phyloP scores from a whole-genome alignment of 2,113 vertebrate genomes.

The Pleuronectes platessa region DNA sequence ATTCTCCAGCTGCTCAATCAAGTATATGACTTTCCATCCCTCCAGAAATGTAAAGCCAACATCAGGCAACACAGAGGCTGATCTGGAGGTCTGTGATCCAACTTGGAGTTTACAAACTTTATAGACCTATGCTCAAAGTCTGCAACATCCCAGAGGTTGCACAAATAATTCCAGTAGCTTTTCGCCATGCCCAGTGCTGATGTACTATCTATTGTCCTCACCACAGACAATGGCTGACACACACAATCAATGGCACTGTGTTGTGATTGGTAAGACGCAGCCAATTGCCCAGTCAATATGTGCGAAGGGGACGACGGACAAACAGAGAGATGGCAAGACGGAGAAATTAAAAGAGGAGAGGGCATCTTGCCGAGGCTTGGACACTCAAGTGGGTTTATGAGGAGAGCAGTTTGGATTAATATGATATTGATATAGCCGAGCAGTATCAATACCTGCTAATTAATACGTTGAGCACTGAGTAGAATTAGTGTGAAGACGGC shows the following conservation, averaged over 20 bases:
- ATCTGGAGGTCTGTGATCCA: background rate
- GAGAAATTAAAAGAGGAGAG: slow-evolving; percentile 20
- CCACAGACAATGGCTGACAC: slow-evolving; percentile 47
- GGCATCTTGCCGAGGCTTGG: slow-evolving; percentile 27
- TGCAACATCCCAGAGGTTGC: background rate
- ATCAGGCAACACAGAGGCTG: background rate
- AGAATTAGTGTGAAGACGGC: slow-evolving; percentile 53
- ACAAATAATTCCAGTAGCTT: slow-evolving; percentile 1
- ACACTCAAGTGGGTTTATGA: slow-evolving; percentile 12
- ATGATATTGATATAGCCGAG: slow-evolving; percentile 71
- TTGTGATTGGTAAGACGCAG: slow-evolving; percentile 53
- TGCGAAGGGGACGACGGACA: slow-evolving; percentile 26
- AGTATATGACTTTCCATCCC: too few relatives aligned
- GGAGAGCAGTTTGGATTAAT: slow-evolving; percentile 59
- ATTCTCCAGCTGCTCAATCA: too few relatives aligned
- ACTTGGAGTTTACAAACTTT: background rate
- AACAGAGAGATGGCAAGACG: background rate
- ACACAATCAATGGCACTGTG: slow-evolving; percentile 47
- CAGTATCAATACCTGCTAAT: slow-evolving; percentile 75
- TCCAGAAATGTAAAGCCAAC: too few relatives aligned
- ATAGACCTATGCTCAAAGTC: background rate
- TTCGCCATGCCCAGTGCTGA: background rate
- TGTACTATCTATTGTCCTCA: slow-evolving; percentile 17
- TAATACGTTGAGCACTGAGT: slow-evolving; percentile 67
- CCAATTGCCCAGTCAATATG: slow-evolving; percentile 54